These are phyloP conservation scores for Dipus sagitta DNA, from an alignment of 2,797 vertebrate genomes.

Conservation along the genomic window DNA sequence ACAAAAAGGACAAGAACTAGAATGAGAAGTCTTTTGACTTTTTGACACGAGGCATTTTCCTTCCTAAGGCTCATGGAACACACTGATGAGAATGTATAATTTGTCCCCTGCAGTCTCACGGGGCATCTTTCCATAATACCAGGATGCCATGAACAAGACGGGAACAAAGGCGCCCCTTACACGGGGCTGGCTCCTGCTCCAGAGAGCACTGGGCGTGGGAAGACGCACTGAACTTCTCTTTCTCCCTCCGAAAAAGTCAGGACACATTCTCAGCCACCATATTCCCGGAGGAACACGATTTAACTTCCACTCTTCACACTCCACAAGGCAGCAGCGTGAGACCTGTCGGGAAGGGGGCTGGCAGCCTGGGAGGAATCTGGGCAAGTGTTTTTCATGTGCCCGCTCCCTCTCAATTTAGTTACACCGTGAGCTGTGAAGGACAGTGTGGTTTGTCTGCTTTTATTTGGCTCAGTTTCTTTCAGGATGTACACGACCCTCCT, in stretches of 20 bases:
- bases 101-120: not conserved
- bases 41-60: not conserved
- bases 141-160: not conserved
- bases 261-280: constrained; percentile 74
- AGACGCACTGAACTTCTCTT: constrained; percentile 76
- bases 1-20: not conserved
- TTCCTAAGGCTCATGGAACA: not conserved
- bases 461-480: constrained; percentile 71
- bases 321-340: constrained; percentile 81
- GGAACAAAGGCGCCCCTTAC: not conserved
- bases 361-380: constrained; percentile 82
- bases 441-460: constrained; percentile 72
- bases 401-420: constrained; percentile 84
- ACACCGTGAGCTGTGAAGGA: constrained; percentile 87
- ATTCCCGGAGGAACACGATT: constrained; percentile 82
- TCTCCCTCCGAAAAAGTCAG: constrained; percentile 79
- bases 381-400: constrained; percentile 86
- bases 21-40: not conserved
- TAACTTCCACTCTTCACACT: constrained; percentile 86
- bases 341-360: constrained; percentile 79
- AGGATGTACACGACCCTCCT: not conserved
- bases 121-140: not conserved
- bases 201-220: constrained; percentile 45
- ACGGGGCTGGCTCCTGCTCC: constrained; percentile 6
- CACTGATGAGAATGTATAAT: not conserved